Base-by-base conservation (phyloP, 1,140 invertebrate genomes). In the Nasonia longicornis region DNA sequence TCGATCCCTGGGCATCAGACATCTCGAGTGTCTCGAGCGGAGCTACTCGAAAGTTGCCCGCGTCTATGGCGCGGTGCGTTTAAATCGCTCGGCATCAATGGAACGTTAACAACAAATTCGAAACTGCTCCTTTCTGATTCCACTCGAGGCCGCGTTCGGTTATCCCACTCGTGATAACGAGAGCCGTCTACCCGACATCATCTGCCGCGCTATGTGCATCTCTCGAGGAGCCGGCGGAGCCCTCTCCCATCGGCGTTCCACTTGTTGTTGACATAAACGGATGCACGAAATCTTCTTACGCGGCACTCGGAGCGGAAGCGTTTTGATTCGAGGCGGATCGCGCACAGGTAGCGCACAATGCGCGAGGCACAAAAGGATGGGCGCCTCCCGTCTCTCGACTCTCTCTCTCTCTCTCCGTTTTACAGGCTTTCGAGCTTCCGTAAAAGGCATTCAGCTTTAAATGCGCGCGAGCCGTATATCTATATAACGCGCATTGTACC, bases 251-350 rank as follows among this genome's bases (percentile, higher is more conserved):
- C 26, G 64, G 22, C 12, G 29, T 29, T 31, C 64, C 64, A 67
- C 64, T 67, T 67, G 29, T 31, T 31, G 64, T 58, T 58, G 14
- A 58, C 63, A 72, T 35, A 66, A 74, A 69, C 72, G 22, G 58
- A 67, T 63, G 64, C 72, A 58, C 16, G 42, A 80, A 80, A 80
- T 80, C 63, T 69, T 58, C 63, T 80, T 74, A 69, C 0, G 69
- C 20, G 3, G 29, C 52, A 31, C 14, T 78, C 29, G 14, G 45
- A 58, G 31, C 77, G 77, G 35, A 31, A 73, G n/a, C 22, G 20
- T 73, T 66, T 72, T 48, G 70, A 74, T 79, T 79, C 58, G 71
- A 74, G 71, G 67, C 45, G 35, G 52, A 45, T 26, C 63, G 31
- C 26, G 7, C 38, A 11, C 64, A 31, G 22, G 76, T 69, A 70